Evolutionary conservation across 2,113 vertebrate species (phyloP), one percentile per base, ranked within the genome.

Genomic region (Corythornis madagascariensis): DNA sequence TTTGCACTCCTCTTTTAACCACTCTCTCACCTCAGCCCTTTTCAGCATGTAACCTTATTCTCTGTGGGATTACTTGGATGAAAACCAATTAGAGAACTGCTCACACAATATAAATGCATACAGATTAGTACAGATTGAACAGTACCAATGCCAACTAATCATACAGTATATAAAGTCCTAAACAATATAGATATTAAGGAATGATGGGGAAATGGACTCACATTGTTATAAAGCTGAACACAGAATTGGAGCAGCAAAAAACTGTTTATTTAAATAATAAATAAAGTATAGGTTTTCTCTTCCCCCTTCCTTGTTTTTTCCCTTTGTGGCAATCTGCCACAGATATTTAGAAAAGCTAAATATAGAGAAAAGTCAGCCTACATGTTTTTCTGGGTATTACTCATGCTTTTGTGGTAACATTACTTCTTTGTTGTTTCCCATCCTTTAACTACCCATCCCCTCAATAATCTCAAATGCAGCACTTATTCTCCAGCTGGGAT

Each of bases 1-100:
- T 97, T 97, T 96, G 87, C 95, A 91, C 96, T 95, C 96, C 90
- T 93, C 96, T 97, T 97, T 97, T 97, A 97, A 97, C 95, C 96
- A 96, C 79, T 92, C 96, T 95, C 95, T 97, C 97, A 97, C 97
- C 97, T 98, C 97, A 97, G 95, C 93, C 96, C 97, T 97, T 97
- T 98, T 97, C 97, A 98, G 96, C 96, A 96, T 93, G 96, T 97
- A 98, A 97, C 97, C 97, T 97, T 97, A 97, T 97, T 97, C 98
- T 97, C 97, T 96, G 92, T 97, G 97, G 97, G 96, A 98, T 97
- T 97, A 97, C 97, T 97, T 95, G 97, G 97, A 97, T 96, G 95
- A 96, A 98, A 98, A 97, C 97, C 97, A 98, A 98, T 98, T 98
- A 98, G 97, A 94, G 95, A 96, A 92, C 96, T 95, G 96, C 92